Conservation (phyloP, 1,140 invertebrate genomes). For the Heterodera schachtii region DNA sequence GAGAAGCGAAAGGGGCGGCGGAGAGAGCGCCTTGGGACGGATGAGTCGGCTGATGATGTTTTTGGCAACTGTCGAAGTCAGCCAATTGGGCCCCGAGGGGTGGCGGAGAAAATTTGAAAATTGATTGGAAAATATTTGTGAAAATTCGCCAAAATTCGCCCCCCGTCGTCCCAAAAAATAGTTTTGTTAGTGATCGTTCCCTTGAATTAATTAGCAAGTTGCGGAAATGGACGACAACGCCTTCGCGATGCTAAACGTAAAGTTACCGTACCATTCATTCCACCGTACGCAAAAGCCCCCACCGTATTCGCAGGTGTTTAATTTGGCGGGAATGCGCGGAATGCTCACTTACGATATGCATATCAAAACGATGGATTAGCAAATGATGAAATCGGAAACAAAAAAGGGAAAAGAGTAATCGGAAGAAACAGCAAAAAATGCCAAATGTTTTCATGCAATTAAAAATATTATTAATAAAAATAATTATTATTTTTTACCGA, state of each 20-base stretch:
- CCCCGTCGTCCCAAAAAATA: no score
- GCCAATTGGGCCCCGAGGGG: background rate
- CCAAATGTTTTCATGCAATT: background rate
- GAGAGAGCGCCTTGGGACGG: background rate
- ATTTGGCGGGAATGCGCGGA: background rate
- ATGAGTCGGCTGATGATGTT: conserved; percentile 14
- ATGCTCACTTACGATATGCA: conserved; percentile 6
- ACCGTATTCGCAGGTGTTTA: background rate
- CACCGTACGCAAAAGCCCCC: no score
- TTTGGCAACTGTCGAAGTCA: conserved; percentile 2
- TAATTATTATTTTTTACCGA: no score
- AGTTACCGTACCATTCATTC: no score
- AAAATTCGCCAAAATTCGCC: no score
- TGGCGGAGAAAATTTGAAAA: background rate
- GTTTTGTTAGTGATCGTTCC: background rate
- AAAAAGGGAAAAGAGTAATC: no score
- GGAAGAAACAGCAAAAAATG: background rate
- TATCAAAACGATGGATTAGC: background rate
- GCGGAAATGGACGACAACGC: background rate
- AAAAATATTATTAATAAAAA: no score
- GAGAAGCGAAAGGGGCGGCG: background rate
- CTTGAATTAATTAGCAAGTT: background rate
- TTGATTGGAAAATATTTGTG: background rate
- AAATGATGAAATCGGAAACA: background rate
- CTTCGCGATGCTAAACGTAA: conserved; percentile 5